Percentiles rank a stretch among this genome's conserved stretches.
These are phyloP conservation scores for Zaprionus lineosus DNA, from an alignment of 2,888 invertebrate species.

Conservation along the genomic window DNA sequence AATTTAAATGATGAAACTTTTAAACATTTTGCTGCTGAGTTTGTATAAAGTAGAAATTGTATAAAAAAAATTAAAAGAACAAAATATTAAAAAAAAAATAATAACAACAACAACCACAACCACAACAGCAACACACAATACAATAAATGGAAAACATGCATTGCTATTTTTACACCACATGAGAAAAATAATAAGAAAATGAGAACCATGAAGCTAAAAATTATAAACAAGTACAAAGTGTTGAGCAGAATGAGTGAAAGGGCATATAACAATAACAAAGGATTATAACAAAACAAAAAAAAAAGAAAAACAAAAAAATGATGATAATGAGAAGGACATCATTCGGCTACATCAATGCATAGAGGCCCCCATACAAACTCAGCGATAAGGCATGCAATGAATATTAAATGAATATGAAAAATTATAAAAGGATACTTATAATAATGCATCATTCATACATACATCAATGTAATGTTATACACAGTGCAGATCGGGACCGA, in stretches of 20 bases:
- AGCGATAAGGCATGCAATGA: slow-evolving; percentile 39
- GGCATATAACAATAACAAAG: slow-evolving; percentile 24
- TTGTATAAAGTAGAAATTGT: slow-evolving; percentile 61
- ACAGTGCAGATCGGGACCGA: no score
- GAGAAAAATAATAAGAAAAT: slow-evolving; percentile 8
- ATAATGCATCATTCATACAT: no score
- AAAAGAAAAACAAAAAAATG: slow-evolving; percentile 7
- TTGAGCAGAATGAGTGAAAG: slow-evolving; percentile 53
- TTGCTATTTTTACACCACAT: slow-evolving; percentile 71
- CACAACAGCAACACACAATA: no score
- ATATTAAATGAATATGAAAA: slow-evolving; percentile 2
- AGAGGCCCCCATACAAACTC: slow-evolving; percentile 41
- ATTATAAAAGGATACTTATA: slow-evolving; percentile 4
- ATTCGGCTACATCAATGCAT: slow-evolving; percentile 9
- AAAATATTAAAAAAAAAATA: slow-evolving; percentile 12
- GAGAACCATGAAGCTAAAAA: slow-evolving; percentile 24
- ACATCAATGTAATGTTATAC: slow-evolving; percentile 13
- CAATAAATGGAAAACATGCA: slow-evolving; percentile 16
- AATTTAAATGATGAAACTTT: slow-evolving; percentile 32
- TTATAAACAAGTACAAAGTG: slow-evolving; percentile 69
- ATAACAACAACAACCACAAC: no score
- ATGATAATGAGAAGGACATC: slow-evolving; percentile 1
- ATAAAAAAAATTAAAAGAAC: slow-evolving; percentile 13
- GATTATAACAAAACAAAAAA: slow-evolving; percentile 16
- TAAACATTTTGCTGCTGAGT: slow-evolving; percentile 55